Conservation (phyloP, 2,797 vertebrate species). For the Acropternis orthonyx region DNA sequence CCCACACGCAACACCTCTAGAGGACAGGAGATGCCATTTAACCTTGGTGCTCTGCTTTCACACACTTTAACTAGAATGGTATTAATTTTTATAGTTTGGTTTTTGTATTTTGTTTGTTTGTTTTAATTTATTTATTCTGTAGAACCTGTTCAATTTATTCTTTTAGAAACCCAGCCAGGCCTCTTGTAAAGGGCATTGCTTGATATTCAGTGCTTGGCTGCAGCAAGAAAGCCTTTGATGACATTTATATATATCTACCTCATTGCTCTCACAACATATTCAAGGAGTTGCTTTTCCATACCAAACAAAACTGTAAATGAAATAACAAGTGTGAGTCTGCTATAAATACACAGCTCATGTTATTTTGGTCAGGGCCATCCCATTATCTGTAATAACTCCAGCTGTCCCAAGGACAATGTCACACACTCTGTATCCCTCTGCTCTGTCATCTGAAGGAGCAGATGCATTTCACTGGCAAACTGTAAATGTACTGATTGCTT, state of each 20-base stretch:
- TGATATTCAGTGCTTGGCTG: not conserved
- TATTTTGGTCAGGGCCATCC: constrained; percentile 51
- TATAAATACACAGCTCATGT: constrained; percentile 33
- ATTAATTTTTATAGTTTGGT: not conserved
- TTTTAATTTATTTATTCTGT: not conserved
- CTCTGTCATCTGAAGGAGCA: not conserved
- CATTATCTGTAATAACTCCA: constrained; percentile 33
- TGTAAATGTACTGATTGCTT: not conserved
- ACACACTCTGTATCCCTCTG: not conserved
- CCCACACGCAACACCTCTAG: not conserved
- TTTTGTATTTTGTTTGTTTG: not conserved
- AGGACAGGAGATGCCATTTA: not conserved
- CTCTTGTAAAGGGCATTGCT: not conserved
- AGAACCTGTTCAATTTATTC: not conserved
- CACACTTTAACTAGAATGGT: not conserved
- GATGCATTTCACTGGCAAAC: not conserved
- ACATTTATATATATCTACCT: not conserved
- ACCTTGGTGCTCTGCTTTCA: not conserved
- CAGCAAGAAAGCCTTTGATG: not conserved
- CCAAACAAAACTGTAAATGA: constrained; percentile 45
- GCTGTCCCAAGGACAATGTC: constrained; percentile 52
- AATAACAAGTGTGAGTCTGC: constrained; percentile 38
- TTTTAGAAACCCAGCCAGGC: not conserved
- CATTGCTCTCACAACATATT: not conserved
- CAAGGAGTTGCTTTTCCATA: constrained; percentile 13